phyloP scores from a whole-genome alignment of 2,113 vertebrate genomes.

The Cyrtonyx montezumae region DNA sequence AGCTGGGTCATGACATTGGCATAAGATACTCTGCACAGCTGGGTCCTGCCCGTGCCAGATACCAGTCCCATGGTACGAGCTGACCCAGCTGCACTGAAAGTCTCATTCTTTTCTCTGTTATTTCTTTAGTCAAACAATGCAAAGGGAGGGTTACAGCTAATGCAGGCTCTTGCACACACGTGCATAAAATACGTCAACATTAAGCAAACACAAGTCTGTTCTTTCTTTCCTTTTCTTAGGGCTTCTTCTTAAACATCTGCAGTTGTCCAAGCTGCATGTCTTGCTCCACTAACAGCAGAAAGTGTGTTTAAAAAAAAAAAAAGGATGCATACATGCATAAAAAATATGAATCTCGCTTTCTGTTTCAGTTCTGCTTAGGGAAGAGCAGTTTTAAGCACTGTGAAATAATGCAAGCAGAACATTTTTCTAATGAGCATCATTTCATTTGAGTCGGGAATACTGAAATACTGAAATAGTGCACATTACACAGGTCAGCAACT shows the following conservation, averaged over 20 bases:
- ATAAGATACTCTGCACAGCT: slow-evolving; percentile 47
- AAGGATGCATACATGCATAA: neutral
- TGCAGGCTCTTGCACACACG: neutral
- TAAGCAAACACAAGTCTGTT: neutral
- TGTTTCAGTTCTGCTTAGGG: slow-evolving; percentile 18
- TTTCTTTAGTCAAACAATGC: neutral
- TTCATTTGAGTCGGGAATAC: slow-evolving; percentile 56
- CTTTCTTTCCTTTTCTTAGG: slow-evolving; percentile 7
- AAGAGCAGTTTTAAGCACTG: neutral
- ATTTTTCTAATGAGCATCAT: slow-evolving; percentile 48
- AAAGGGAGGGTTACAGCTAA: neutral
- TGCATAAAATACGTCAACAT: neutral
- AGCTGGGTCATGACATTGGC: slow-evolving; percentile 52
- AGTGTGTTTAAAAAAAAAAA: neutral
- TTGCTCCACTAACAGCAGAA: neutral
- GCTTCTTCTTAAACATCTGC: slow-evolving; percentile 8
- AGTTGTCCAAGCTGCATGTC: neutral
- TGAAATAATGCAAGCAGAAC: slow-evolving; percentile 34
- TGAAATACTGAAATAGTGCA: slow-evolving; percentile 39
- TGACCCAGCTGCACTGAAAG: slow-evolving; percentile 69
- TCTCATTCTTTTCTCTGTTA: slow-evolving; percentile 25
- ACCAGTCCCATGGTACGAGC: slow-evolving; percentile 25
- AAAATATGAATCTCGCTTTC: neutral
- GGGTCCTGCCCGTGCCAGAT: slow-evolving; percentile 36
- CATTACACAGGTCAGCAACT: slow-evolving; percentile 61